These are phyloP conservation scores for Pseudonaja textilis DNA, from an alignment of 2,113 vertebrate genomes.

Conservation along the genomic window DNA sequence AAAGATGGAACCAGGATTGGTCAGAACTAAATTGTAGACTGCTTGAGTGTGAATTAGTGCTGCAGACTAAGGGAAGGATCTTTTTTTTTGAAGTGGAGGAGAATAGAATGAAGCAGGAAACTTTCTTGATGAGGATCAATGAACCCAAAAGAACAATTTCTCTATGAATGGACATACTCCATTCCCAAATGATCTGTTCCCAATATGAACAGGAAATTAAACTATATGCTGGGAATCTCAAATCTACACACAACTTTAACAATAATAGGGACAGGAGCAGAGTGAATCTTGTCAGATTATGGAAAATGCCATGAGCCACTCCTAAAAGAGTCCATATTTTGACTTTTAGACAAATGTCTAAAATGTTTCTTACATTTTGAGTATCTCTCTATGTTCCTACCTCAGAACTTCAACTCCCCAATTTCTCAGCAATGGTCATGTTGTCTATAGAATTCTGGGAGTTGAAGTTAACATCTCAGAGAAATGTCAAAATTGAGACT, in stretches of 20 bases:
- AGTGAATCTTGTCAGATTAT: not conserved
- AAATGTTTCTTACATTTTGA: not conserved
- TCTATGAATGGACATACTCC: not conserved
- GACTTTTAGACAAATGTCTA: not conserved
- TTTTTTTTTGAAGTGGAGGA: not conserved
- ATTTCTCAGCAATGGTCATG: not conserved
- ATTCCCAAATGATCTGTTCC: not conserved
- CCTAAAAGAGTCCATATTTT: not conserved
- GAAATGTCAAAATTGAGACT: no score
- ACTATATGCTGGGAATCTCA: not conserved
- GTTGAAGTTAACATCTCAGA: no score
- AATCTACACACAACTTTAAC: not conserved
- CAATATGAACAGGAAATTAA: not conserved
- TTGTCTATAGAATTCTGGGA: not conserved
- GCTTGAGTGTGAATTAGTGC: not conserved
- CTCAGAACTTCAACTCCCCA: not conserved
- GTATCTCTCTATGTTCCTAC: not conserved
- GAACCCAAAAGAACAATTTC: not conserved
- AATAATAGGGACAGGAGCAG: not conserved
- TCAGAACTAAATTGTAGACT: not conserved
- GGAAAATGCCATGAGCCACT: not conserved
- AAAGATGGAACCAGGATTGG: not conserved
- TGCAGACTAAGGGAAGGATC: not conserved
- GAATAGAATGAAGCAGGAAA: not conserved
- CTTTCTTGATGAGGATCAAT: not conserved